Evolutionary conservation across 2,888 invertebrate genomes (phyloP).

Genomic region (Mycalesis mineus): DNA sequence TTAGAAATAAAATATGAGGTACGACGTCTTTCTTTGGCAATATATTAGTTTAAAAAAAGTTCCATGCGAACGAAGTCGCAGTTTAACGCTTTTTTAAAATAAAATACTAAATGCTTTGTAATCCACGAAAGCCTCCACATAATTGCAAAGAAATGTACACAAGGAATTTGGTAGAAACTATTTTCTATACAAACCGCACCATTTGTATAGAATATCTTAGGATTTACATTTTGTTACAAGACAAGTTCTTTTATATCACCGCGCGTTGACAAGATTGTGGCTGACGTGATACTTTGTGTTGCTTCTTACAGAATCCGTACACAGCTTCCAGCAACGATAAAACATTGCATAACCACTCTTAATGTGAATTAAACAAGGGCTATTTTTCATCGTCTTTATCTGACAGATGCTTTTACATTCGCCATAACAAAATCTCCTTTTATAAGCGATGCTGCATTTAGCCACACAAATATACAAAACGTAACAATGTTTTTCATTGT

Average conservation of each 20-base stretch:
- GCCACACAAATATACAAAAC: conserved; percentile 11
- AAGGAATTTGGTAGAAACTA: too few species aligned
- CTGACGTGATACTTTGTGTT: conserved; percentile 24
- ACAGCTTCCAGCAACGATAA: not conserved
- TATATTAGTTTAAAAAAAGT: too few species aligned
- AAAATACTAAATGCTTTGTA: too few species aligned
- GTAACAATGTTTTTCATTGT: conserved; percentile 15
- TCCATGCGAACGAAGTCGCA: too few species aligned
- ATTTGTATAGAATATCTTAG: conserved; percentile 1
- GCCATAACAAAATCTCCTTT: conserved; percentile 21
- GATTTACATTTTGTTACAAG: conserved; percentile 24
- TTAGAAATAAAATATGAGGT: too few species aligned
- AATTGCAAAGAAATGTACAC: too few species aligned
- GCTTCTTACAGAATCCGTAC: conserved; percentile 22
- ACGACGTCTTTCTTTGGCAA: too few species aligned
- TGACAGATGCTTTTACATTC: conserved; percentile 14
- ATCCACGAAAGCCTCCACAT: too few species aligned
- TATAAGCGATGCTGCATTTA: conserved; percentile 22
- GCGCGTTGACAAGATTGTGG: conserved; percentile 27
- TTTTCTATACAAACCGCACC: too few species aligned
- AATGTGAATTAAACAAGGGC: not conserved
- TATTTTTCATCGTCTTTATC: not conserved
- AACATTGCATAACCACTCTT: conserved; percentile 2
- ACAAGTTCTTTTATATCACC: conserved; percentile 28
- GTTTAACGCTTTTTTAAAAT: too few species aligned